Percentiles rank a stretch among this genome's conserved stretches.
Evolutionary conservation across 1,140 invertebrate genomes (phyloP).

Genomic region (Ridgeia piscesae): DNA sequence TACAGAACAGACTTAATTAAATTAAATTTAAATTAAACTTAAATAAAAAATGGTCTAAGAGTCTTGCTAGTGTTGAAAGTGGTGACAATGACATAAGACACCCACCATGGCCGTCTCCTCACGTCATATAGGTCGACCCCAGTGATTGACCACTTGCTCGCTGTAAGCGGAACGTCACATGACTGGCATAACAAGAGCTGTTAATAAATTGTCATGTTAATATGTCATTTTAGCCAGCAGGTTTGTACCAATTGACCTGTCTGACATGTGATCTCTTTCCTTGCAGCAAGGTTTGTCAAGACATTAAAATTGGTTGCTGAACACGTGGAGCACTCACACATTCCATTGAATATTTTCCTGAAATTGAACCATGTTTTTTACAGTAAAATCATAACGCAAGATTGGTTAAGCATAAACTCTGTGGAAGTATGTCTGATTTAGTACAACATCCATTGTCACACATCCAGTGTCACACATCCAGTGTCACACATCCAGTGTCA

Average conservation of each 20-base stretch:
- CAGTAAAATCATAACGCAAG: too few relatives aligned
- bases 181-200: not conserved
- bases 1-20: not conserved
- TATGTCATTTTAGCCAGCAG: not conserved
- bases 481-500: not conserved
- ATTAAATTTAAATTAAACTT: too few relatives aligned
- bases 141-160: conserved; percentile 41
- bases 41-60: too few relatives aligned
- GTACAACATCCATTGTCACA: not conserved
- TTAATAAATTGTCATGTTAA: not conserved
- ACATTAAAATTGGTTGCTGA: too few relatives aligned
- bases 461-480: not conserved
- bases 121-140: conserved; percentile 60
- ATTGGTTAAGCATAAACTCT: too few relatives aligned
- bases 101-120: conserved; percentile 59
- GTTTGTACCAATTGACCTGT: too few relatives aligned
- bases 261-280: too few relatives aligned
- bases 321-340: too few relatives aligned
- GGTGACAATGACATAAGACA: conserved; percentile 15
- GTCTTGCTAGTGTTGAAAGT: not conserved
- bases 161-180: conserved; percentile 34
- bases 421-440: too few relatives aligned
- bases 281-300: too few relatives aligned
- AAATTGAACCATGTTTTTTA: too few relatives aligned
- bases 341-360: too few relatives aligned